Evolutionary conservation across 2,888 invertebrate genomes (phyloP).

Genomic region (Notodonta dromedarius): DNA sequence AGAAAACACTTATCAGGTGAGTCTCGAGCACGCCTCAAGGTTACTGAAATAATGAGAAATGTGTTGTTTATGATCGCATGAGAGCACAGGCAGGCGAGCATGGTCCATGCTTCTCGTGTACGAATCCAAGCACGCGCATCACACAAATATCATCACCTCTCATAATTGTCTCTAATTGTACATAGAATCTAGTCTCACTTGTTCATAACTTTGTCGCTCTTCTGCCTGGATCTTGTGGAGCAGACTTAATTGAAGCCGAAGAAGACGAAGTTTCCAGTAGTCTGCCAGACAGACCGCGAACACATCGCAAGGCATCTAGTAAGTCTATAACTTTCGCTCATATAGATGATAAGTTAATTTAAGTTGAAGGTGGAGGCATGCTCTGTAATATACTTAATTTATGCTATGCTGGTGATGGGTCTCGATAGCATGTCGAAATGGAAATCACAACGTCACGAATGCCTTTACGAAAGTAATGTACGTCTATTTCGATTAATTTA

Average conservation of each 20-base stretch:
- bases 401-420: slow-evolving; percentile 31
- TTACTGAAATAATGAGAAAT: slow-evolving; percentile 18
- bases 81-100: slow-evolving; percentile 52
- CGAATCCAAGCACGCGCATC: slow-evolving; percentile 46
- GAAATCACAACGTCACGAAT: slow-evolving; percentile 11
- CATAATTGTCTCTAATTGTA: slow-evolving; percentile 45
- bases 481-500: neutral
- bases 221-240: slow-evolving; percentile 48
- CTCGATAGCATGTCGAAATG: slow-evolving; percentile 5
- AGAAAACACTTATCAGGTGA: slow-evolving; percentile 83
- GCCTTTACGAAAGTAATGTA: slow-evolving; percentile 7
- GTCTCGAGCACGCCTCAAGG: slow-evolving; percentile 41
- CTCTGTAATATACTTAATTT: slow-evolving; percentile 21
- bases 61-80: slow-evolving; percentile 55
- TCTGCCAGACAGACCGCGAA: slow-evolving; percentile 72
- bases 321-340: slow-evolving; percentile 62
- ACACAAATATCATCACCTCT: slow-evolving; percentile 45
- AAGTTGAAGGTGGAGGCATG: slow-evolving; percentile 36
- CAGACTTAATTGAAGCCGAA: slow-evolving; percentile 85
- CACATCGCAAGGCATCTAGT: slow-evolving; percentile 84
- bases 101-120: slow-evolving; percentile 62
- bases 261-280: slow-evolving; percentile 81
- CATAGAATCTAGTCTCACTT: slow-evolving; percentile 48
- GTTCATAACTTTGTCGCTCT: slow-evolving; percentile 47
- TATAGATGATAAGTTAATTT: slow-evolving; percentile 20